A percentile compares a stretch with the other conserved stretches of the same genome.
Conservation (phyloP, 2,113 vertebrate species). For the Cichladusa arquata region DNA sequence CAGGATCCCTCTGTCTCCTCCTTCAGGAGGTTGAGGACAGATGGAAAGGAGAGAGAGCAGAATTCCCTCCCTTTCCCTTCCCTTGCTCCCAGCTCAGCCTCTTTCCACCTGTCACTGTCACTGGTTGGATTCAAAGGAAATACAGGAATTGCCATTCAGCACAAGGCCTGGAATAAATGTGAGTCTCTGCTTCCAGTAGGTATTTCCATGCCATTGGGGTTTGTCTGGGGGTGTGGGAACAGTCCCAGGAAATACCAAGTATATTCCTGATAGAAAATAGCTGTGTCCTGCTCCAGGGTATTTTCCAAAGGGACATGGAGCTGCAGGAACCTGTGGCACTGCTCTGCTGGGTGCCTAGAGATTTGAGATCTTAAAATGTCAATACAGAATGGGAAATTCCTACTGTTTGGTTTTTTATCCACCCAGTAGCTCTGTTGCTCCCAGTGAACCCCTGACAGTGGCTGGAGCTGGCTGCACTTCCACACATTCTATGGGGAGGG, state of each 20-base stretch:
- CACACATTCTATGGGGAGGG: accelerated
- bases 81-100: not conserved
- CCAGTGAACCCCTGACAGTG: not conserved
- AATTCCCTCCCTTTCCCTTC: not conserved
- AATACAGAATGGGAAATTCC: not conserved
- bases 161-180: not conserved
- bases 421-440: not conserved
- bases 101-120: not conserved
- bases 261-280: not conserved
- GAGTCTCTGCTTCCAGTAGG: not conserved
- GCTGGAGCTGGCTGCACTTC: not conserved
- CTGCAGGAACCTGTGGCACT: not conserved
- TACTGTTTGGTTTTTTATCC: too few relatives aligned
- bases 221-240: not conserved
- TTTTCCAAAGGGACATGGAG: not conserved
- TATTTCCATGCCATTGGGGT: not conserved
- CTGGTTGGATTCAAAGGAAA: not conserved
- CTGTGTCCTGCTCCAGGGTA: not conserved
- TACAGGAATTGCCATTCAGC: constrained; percentile 1
- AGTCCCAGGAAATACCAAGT: constrained; percentile 10
- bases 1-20: not conserved
- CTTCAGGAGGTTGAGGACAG: not conserved
- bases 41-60: not conserved
- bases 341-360: not conserved
- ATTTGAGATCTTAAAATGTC: not conserved